Conservation (phyloP, 2,888 invertebrate species). For the Slavum lentiscoides region DNA sequence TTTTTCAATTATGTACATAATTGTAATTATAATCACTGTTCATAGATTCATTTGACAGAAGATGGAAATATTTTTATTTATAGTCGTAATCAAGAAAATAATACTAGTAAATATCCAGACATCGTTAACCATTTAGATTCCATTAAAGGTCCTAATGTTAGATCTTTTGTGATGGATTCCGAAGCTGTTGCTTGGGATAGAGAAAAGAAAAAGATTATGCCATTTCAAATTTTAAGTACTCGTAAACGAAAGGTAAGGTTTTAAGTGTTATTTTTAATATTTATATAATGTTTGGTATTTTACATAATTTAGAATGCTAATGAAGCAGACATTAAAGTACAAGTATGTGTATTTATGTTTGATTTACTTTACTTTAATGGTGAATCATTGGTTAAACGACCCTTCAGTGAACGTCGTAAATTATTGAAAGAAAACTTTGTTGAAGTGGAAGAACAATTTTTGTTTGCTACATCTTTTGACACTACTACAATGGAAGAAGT, state of each 20-base stretch:
- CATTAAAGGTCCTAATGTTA: conserved; percentile 66
- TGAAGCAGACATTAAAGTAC: conserved; percentile 76
- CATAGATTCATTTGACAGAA: conserved; percentile 72
- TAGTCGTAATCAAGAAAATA: conserved; percentile 94
- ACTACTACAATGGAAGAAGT: conserved; percentile 88
- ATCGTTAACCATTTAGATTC: conserved; percentile 71
- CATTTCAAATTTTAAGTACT: conserved; percentile 94
- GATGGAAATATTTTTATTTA: conserved; percentile 78
- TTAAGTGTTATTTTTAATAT: background rate
- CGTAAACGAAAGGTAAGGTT: conserved; percentile 82
- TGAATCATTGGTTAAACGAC: conserved; percentile 75
- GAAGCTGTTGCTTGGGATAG: conserved; percentile 97
- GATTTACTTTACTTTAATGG: conserved; percentile 94
- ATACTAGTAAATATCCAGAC: conserved; percentile 95
- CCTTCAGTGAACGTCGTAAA: conserved; percentile 75
- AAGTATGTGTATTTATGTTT: conserved; percentile 95
- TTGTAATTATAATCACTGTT: conserved; percentile 6
- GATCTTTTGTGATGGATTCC: conserved; percentile 88
- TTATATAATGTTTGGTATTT: conserved; percentile 15
- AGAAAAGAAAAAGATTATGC: conserved; percentile 83
- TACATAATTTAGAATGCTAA: conserved; percentile 68
- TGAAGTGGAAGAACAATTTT: conserved; percentile 78
- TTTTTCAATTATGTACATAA: background rate
- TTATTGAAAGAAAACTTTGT: conserved; percentile 73
- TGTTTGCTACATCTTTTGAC: conserved; percentile 82